Conservation (phyloP, 2,797 vertebrate species). For the Orestias chungarensis region DNA sequence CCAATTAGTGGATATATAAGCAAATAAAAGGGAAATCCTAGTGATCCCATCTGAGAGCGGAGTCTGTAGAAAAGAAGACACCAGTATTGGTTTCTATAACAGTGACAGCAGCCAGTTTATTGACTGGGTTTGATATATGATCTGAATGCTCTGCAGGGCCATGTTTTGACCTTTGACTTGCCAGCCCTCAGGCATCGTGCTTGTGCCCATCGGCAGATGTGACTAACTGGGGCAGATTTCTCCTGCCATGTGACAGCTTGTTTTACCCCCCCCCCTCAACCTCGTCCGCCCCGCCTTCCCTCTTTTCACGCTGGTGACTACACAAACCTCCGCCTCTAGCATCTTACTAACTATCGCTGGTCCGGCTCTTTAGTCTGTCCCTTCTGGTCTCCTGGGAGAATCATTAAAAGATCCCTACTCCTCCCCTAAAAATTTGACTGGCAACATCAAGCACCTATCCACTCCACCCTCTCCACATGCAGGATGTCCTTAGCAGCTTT, state of each 20-base stretch:
- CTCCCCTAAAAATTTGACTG: conserved; percentile 77
- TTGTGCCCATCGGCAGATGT: conserved; percentile 74
- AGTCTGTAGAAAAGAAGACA: conserved; percentile 51
- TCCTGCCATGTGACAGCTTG: conserved; percentile 75
- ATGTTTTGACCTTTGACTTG: conserved; percentile 71
- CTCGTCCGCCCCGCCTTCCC: not conserved
- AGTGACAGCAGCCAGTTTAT: conserved; percentile 74
- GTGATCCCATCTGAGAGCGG: conserved; percentile 23
- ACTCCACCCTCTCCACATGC: conserved; percentile 60
- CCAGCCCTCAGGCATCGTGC: conserved; percentile 70
- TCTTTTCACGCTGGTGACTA: conserved; percentile 7
- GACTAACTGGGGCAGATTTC: conserved; percentile 74
- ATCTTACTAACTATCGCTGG: conserved; percentile 46
- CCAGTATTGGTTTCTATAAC: conserved; percentile 60
- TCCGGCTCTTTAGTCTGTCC: conserved; percentile 53
- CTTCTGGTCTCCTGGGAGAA: conserved; percentile 76
- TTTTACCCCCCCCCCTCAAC: conserved; percentile 32
- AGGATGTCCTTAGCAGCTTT: conserved; percentile 67
- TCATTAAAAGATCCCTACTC: conserved; percentile 83
- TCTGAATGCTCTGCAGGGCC: conserved; percentile 66
- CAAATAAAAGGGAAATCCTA: conserved; percentile 47
- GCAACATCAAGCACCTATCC: conserved; percentile 80
- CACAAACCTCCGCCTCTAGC: conserved; percentile 27
- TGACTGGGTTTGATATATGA: conserved; percentile 76
- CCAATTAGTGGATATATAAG: no score